Evolutionary conservation across 2,888 invertebrate species (phyloP), one percentile per base, ranked within the genome.

Genomic region (Andrena flavipes): DNA sequence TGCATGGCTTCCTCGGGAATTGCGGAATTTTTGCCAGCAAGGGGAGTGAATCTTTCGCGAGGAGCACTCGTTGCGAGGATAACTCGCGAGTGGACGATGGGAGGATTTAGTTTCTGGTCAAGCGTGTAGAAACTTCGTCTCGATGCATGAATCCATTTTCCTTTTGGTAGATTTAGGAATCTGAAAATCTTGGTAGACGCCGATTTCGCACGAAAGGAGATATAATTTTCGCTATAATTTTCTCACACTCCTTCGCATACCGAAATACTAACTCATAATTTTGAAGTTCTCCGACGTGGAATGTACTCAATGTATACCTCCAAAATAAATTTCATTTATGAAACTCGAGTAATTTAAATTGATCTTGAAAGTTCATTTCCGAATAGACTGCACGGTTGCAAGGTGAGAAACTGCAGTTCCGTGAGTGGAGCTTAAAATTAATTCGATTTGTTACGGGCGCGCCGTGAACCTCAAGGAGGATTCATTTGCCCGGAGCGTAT

Each of bases 401-500:
- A 16, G 5, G 42, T 42, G 42, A 42, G 4, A 42, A 42, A 42
- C 42, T 42, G 42, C 42, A 42, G 42, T 42, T 42, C 51, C 2
- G 20, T 20, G 23, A 13, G 56, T 26, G 23, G 26, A 56, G 10
- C 56, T 56, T 26, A 26, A 20, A 56, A 26, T 7, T 42, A 74
- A 81, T 72, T 76, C 69, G 48, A 78, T 77, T 70, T 62, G 42
- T 76, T 35, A 51, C 35, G 48, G 42, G 63, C 6, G 54, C n/a
- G 23, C 51, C 67, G 56, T 35, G 33, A 71, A 68, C 71, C 67
- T 75, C 70, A 48, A 35, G 2, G 69, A 65, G 76, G 65, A 73
- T 77, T 81, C 76, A 81, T 76, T 74, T 74, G 74, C 71, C 30
- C 20, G 35, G 42, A 82, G 76, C 59, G 68, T 74, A 76, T 78